These are phyloP conservation scores for Riptortus pedestris DNA, from an alignment of 1,140 invertebrate species.

Conservation along the genomic window DNA sequence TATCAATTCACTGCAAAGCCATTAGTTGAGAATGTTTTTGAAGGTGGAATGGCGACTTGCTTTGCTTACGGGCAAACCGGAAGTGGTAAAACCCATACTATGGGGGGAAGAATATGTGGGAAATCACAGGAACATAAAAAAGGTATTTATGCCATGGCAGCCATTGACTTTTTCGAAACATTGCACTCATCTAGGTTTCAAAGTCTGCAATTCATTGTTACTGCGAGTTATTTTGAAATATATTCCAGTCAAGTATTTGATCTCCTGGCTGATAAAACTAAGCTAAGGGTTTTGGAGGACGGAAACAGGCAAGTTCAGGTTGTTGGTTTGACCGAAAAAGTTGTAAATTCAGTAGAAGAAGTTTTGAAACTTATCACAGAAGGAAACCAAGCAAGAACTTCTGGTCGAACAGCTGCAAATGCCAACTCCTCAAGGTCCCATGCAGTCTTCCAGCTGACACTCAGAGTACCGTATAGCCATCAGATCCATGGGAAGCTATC, in stretches of 20 bases:
- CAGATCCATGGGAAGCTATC: slow-evolving; percentile 94
- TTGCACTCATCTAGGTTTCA: slow-evolving; percentile 66
- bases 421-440: slow-evolving; percentile 87
- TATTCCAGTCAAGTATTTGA: slow-evolving; percentile 94
- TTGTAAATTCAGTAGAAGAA: slow-evolving; percentile 74
- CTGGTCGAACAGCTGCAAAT: slow-evolving; percentile 86
- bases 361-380: slow-evolving; percentile 80
- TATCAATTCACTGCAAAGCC: slow-evolving; percentile 93
- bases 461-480: slow-evolving; percentile 53
- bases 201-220: slow-evolving; percentile 66
- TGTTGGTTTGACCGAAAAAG: slow-evolving; percentile 78
- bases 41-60: slow-evolving; percentile 93
- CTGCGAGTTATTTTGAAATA: slow-evolving; percentile 91
- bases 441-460: slow-evolving; percentile 75
- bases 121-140: slow-evolving; percentile 77
- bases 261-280: slow-evolving; percentile 85
- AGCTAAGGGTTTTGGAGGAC: slow-evolving; percentile 85
- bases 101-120: slow-evolving; percentile 75
- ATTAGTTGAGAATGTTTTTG: slow-evolving; percentile 86
- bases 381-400: slow-evolving; percentile 72
- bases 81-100: slow-evolving; percentile 84
- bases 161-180: slow-evolving; percentile 80
- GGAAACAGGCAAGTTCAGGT: slow-evolving; percentile 83
- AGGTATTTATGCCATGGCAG: slow-evolving; percentile 78
- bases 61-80: slow-evolving; percentile 96